phyloP scores from a whole-genome alignment of 2,797 vertebrate genomes.

The Notoglanidium macrostoma region DNA sequence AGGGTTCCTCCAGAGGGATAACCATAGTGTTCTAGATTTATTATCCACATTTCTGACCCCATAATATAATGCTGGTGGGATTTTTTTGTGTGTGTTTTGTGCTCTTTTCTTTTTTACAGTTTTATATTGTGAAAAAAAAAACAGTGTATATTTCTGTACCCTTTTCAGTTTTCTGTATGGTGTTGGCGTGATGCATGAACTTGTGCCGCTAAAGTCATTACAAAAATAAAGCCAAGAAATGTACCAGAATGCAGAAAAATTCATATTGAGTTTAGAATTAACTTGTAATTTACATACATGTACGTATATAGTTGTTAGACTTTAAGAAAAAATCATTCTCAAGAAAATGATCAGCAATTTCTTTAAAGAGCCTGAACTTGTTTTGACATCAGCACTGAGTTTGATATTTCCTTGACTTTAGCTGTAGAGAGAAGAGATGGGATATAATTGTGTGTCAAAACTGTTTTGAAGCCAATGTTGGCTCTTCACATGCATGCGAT shows the following conservation, averaged over 20 bases:
- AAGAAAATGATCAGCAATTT: neutral
- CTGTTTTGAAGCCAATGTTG: neutral
- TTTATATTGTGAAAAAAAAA: neutral
- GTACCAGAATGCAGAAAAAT: neutral
- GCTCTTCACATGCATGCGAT: neutral
- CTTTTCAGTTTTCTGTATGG: slow-evolving; percentile 55
- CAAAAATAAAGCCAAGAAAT: slow-evolving; percentile 17
- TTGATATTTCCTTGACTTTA: slow-evolving; percentile 19
- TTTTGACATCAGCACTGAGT: slow-evolving; percentile 27
- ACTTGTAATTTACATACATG: slow-evolving; percentile 20
- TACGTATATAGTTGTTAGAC: neutral
- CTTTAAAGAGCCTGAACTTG: neutral
- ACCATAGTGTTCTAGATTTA: neutral
- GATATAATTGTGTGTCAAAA: neutral
- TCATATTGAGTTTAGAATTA: slow-evolving; percentile 19
- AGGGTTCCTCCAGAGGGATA: neutral
- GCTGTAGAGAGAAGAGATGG: neutral
- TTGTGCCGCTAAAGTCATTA: neutral
- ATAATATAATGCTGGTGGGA: neutral
- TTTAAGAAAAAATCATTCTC: neutral
- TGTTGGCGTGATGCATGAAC: slow-evolving; percentile 66
- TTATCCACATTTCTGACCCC: neutral
- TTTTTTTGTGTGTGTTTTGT: slow-evolving; percentile 36
- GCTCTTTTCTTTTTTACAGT: slow-evolving; percentile 28
- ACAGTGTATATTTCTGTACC: neutral